Base-by-base conservation (phyloP, 2,113 vertebrate species). In the Smithornis capensis region DNA sequence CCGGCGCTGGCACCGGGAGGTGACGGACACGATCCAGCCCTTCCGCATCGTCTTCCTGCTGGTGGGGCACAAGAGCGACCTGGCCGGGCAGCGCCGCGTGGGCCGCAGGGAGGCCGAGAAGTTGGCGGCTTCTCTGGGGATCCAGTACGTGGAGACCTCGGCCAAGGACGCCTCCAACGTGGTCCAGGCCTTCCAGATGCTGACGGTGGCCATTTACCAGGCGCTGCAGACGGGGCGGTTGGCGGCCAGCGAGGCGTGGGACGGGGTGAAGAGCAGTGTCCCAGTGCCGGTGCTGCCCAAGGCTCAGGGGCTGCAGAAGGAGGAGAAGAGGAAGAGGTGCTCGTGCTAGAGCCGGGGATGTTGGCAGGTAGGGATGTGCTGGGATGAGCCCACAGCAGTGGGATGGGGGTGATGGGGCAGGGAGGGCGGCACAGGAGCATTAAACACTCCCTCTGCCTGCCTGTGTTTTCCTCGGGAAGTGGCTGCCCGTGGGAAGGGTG, bases 51-150 rank as follows among this genome's bases (percentile, higher is more conserved):
- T 98, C 52, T 98, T 99, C 56, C 29, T 98, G 83, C 97, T 99
- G 82, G 98, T 98, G 92, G 98, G 98, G 14, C 98, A 98, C 92
- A 99, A 99, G 90, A 98, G 96, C 7, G 98, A 99, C 97, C 86
- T 96, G 56, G 94, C 37, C 2, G 96, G 80, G 22, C 97, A 98
- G 87, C 77, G 98, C 62, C 91, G 7, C 42, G 98, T 98, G 89
- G 96, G 79, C n/a, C 95, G 47, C 12, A 97, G 96, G 45, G 98
- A 99, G 92, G 98, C 98, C 0, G 97, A 98, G 97, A 98, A 81
- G 35, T 78, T 98, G 89, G 99, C 98, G 0, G 83, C 96, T 19
- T 95, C 97, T 3, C 83, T 98, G 24, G 97, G 98, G 6, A 52
- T 95, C 24, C 96, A 96, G 23, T 98, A 99, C 1, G 45, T 98